Base-by-base conservation (phyloP, 2,113 vertebrate genomes). In the Pipra filicauda region DNA sequence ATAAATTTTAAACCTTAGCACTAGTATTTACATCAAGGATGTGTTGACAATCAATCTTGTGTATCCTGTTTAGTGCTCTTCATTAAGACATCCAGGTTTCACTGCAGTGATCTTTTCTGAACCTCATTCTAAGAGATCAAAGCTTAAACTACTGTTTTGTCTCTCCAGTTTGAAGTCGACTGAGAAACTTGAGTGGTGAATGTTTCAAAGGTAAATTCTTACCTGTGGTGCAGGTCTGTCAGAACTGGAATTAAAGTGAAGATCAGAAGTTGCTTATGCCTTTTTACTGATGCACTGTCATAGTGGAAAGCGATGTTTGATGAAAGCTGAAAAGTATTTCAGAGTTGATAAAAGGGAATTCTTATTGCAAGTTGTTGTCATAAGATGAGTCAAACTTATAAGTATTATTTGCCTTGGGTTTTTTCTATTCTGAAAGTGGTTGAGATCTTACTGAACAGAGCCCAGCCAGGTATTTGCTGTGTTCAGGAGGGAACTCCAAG, bases 281-380 rank as follows among this genome's bases (percentile, higher is more conserved):
- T 91, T 84, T 74, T 46, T 72, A 1, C 71, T 88, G 62, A 31
- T 57, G 71, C 0, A 1, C 49, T 85, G 85, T 85, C 70, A 12
- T 8, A 37, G 51, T 10, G 12, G 23, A 35, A 16, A 43, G 65
- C 84, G 89, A 21, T 76, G 21, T 23, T 39, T 93, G 86, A 92
- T 91, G 86, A 87, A 86, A 97, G 90, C 79, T 52, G 30, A 28
- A 43, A 71, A 49, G 39, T 87, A 23, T 74, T 91, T 93, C 80
- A 62, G 57, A 27, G 41, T 39, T 92, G 69, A 95, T 95, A 84
- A 95, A 97, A 96, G 82, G 43, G 72, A 95, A 73, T 95, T 94
- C 95, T 94, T 88, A 73, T 9, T 76, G 58, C 64, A 43, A 80
- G 86, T 48, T 89, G n/a, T 71, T 93, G 64, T 77, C 19, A 15